Evolutionary conservation across 1,140 invertebrate genomes (phyloP), one percentile per base, ranked within the genome.

Genomic region (Epicauta chinensis): DNA sequence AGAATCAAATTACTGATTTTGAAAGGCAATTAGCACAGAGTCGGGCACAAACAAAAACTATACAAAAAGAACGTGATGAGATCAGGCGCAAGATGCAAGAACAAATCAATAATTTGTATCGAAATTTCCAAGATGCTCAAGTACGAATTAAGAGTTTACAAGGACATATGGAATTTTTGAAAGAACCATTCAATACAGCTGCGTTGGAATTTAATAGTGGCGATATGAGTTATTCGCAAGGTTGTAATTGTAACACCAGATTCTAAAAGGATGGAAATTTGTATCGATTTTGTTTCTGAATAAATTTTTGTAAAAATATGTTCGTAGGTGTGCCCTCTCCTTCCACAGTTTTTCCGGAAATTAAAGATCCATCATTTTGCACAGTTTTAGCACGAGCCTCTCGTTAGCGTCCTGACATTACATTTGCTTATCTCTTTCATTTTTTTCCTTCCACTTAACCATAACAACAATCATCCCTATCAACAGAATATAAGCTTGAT

Each of bases 51-150:
- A 79, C 81, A 1, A 75, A 75, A 51, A 73, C 78, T 5, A 77
- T 79, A 0, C 79, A 84, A 54, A 82, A 81, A 54, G 82, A 84
- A 39, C 73, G 80, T 34, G 81, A 83, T 55, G 81, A 84, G 76
- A 75, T 84, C 12, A 70, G 81, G 53, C 75, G 79, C 55, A 82
- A 81, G 51, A 83, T 84, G 79, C 79, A 83, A 56, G 74, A 76
- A 47, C 81, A 85, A 63, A 81, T 84, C 38, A 77, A 77, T 52
- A 78, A 81, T 35, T 58, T 84, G 39, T 81, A 78, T 49, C 80
- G 84, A 47, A 81, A 82, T 56, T 83, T 84, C 49, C 76, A 81
- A 42, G 80, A 84, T 58, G 81, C 81, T 2, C 81, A 84, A 59
- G 71, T 78, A 42, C 69, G 83, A 3, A 80, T 84, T 32, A 71